Evolutionary conservation across 2,888 invertebrate genomes (phyloP).

Genomic region (Dexiosoma caninum): DNA sequence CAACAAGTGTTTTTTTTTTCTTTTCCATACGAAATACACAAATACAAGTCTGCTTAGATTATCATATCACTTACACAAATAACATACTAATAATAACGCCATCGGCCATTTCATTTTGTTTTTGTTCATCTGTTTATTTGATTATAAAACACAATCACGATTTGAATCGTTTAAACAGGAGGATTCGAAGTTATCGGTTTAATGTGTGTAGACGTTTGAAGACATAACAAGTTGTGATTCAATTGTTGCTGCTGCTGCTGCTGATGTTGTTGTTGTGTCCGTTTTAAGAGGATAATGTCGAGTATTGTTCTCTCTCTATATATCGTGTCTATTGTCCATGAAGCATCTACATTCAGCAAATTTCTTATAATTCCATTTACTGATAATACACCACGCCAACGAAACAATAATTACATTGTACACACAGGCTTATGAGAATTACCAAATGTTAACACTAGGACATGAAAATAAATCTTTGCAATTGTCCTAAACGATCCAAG

Average conservation of each 20-base stretch:
- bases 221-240: constrained; percentile 19
- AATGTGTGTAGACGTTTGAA: not conserved
- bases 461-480: constrained; percentile 62
- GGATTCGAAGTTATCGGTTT: constrained; percentile 1
- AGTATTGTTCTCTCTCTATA: constrained; percentile 1
- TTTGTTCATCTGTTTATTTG: not conserved
- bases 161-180: not conserved
- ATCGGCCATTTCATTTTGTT: not conserved
- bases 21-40: not conserved
- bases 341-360: constrained; percentile 18
- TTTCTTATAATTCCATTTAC: constrained; percentile 45
- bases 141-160: not conserved
- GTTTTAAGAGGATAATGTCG: constrained; percentile 7
- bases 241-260: constrained; percentile 3
- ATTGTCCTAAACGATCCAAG: constrained; percentile 61
- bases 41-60: not conserved
- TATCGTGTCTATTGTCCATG: not conserved
- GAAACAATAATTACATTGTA: not conserved
- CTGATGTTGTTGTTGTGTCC: not conserved
- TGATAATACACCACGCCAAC: constrained; percentile 1
- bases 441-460: constrained; percentile 62
- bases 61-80: not conserved
- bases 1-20: not conserved
- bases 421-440: constrained; percentile 55
- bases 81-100: not conserved